Base-by-base conservation (phyloP, 1,140 invertebrate genomes). In the Pseudomyrmex flavicornis region DNA sequence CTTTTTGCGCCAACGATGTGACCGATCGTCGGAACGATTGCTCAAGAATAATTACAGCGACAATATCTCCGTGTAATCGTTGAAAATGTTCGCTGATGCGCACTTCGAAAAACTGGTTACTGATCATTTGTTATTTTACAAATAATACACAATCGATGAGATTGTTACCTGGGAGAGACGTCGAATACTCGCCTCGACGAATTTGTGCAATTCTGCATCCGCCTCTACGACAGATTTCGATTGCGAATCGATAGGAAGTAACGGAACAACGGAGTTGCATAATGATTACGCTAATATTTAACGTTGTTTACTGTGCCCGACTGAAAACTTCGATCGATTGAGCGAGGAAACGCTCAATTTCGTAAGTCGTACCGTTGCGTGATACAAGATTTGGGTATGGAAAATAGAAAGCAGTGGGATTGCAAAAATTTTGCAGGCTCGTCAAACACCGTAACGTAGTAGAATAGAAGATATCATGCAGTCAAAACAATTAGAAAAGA, bases 281-380 rank as follows among this genome's bases (percentile, higher is more conserved):
- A 88, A 88, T 52, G 83, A 73, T 88, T 88, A 84, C 83, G 83
- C 7, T 68, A 77, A 88, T 73, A 77, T 70, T 50, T 73, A 69
- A 62, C 86, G 87, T 85, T 69, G 83, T 88, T 87, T 66, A 79
- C 52, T 13, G 76, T 68, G 35, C 52, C 74, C 79, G 22, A 46
- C 50, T 74, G 85, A 84, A 35, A 35, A 73, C 82, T 73, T 84
- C 65, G 75, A 65, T 68, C 84, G n/a, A n/a, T n/a, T n/a, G n/a
- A n/a, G n/a, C n/a, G n/a, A 63, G 66, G 56, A 63, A 88, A 88
- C 86, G 77, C 88, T 85, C 83, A 85, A 88, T 85, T 85, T 35
- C 35, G 35, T 35, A 35, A 35, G 35, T 35, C 87, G 73, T 72
- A 83, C 0, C 82, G 65, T 69, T 15, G 26, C 54, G 48, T 58